Evolutionary conservation across 2,888 invertebrate species (phyloP).

Genomic region (Griposia aprilina): DNA sequence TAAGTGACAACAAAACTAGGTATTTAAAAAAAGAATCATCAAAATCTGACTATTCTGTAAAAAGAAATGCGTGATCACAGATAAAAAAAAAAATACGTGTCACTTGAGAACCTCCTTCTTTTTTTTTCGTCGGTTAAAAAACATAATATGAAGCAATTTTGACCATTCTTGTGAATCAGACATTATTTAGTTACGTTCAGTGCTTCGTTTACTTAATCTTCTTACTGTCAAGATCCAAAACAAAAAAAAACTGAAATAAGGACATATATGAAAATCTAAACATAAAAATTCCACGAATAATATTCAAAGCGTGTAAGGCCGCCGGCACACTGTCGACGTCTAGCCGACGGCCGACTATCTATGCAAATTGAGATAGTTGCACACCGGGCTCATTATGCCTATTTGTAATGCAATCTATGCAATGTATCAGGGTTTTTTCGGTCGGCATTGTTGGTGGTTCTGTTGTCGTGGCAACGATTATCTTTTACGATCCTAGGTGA

Average conservation of each 20-base stretch:
- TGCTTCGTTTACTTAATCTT: neutral
- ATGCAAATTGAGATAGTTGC: slow-evolving; percentile 85
- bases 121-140: too few species aligned
- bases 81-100: too few species aligned
- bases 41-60: too few species aligned
- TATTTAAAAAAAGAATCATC: too few species aligned
- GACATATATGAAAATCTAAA: neutral
- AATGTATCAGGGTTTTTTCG: slow-evolving; percentile 86
- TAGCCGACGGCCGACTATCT: slow-evolving; percentile 77
- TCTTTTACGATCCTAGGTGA: slow-evolving; percentile 75
- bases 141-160: neutral
- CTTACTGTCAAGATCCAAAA: neutral
- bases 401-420: slow-evolving; percentile 90
- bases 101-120: too few species aligned
- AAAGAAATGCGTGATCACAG: too few species aligned
- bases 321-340: slow-evolving; percentile 59
- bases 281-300: slow-evolving; percentile 17
- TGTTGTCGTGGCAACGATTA: slow-evolving; percentile 81
- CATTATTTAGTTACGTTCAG: neutral
- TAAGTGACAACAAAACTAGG: neutral
- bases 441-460: slow-evolving; percentile 81
- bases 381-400: slow-evolving; percentile 83
- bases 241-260: neutral
- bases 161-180: neutral
- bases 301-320: slow-evolving; percentile 49